These are phyloP conservation scores for Labeo calbasu DNA, from an alignment of 2,797 vertebrate species.

Conservation along the genomic window DNA sequence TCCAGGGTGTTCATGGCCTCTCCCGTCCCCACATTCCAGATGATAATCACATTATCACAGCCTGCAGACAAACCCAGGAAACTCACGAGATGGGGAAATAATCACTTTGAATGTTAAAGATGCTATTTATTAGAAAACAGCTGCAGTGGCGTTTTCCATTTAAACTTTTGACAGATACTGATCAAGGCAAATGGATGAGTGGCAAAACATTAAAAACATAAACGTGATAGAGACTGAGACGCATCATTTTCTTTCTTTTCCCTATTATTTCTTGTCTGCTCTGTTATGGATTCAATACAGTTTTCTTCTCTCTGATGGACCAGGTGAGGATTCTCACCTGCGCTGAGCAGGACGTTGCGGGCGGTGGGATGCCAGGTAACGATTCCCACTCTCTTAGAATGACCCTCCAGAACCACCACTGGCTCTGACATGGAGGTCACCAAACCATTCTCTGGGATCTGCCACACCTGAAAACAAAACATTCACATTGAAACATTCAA, in stretches of 20 bases:
- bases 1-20: constrained; percentile 91
- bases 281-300: background rate
- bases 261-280: background rate
- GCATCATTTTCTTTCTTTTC: background rate
- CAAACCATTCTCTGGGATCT: constrained; percentile 95
- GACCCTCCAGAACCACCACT: constrained; percentile 90
- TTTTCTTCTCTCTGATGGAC: background rate
- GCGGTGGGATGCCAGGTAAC: constrained; percentile 96
- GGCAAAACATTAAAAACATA: background rate
- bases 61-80: constrained; percentile 71
- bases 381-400: constrained; percentile 96
- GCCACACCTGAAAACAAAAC: constrained; percentile 87
- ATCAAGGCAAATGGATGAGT: background rate
- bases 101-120: background rate
- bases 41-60: constrained; percentile 90
- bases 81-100: constrained; percentile 44
- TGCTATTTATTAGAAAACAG: background rate
- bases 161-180: background rate
- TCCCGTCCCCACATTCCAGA: constrained; percentile 96
- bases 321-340: constrained; percentile 77
- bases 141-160: background rate
- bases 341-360: constrained; percentile 93
- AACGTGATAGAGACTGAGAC: background rate
- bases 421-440: constrained; percentile 88
- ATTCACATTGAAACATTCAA: background rate